A percentile compares a stretch with the other conserved stretches of the same genome.
phyloP scores from a whole-genome alignment of 2,888 invertebrate species.

The Drosophila pseudotalamancana region DNA sequence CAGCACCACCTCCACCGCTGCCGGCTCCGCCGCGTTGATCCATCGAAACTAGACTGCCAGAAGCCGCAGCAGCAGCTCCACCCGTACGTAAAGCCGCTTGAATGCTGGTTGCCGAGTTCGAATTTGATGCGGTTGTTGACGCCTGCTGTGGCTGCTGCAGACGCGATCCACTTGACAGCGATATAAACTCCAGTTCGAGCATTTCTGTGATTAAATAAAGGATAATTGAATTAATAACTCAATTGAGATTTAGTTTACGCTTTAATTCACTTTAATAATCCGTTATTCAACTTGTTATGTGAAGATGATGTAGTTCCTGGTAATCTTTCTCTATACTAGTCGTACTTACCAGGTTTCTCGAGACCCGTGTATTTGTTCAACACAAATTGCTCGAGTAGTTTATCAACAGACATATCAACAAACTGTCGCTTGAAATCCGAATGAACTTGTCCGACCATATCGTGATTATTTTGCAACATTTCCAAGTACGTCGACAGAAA shows the following conservation, averaged over 20 bases:
- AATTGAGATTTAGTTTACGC: background rate
- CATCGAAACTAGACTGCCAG: constrained; percentile 62
- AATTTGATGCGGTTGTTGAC: constrained; percentile 74
- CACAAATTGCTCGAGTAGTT: constrained; percentile 95
- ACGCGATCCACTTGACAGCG: constrained; percentile 72
- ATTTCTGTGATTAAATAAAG: constrained; percentile 66
- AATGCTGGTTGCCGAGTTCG: constrained; percentile 81
- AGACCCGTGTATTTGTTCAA: constrained; percentile 96
- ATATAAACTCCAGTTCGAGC: constrained; percentile 82
- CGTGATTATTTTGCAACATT: constrained; percentile 94
- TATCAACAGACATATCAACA: constrained; percentile 95
- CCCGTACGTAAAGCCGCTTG: constrained; percentile 72
- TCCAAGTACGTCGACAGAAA: constrained; percentile 95
- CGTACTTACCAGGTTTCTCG: constrained; percentile 92
- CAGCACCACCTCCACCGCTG: constrained; percentile 13
- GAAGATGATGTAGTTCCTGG: no score
- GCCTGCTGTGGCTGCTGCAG: constrained; percentile 66
- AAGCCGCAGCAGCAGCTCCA: constrained; percentile 37
- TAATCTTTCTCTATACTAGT: no score
- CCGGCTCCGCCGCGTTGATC: constrained; percentile 64
- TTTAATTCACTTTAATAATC: background rate
- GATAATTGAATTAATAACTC: background rate
- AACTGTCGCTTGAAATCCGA: constrained; percentile 96
- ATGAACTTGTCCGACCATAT: constrained; percentile 96
- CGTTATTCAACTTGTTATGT: background rate